phyloP scores from a whole-genome alignment of 2,888 invertebrate genomes.

The Pollenia angustigena region DNA sequence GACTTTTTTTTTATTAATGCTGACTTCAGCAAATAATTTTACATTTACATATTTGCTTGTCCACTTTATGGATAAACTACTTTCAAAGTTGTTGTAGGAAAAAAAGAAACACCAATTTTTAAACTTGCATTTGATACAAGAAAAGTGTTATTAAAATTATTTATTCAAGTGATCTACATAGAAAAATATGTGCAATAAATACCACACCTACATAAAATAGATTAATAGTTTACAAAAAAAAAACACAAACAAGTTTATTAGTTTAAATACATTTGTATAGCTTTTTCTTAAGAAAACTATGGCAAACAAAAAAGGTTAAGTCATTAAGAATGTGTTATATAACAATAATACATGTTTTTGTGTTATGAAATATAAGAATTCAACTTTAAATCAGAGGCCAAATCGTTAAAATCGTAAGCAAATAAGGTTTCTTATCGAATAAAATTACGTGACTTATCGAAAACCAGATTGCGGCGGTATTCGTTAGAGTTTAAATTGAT shows the following conservation, averaged over 20 bases:
- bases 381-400: too few relatives aligned
- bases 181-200: constrained; percentile 27
- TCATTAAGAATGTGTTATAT: too few relatives aligned
- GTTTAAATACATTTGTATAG: constrained; percentile 24
- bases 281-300: neutral
- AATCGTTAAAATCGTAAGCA: too few relatives aligned
- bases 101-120: neutral
- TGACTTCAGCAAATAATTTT: too few relatives aligned
- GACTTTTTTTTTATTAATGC: too few relatives aligned
- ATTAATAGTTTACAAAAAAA: constrained; percentile 7
- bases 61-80: constrained; percentile 3
- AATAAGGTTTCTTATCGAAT: too few relatives aligned
- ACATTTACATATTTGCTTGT: neutral
- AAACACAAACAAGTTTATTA: constrained; percentile 44
- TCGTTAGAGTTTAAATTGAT: too few relatives aligned
- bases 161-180: constrained; percentile 38
- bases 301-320: neutral
- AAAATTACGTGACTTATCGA: too few relatives aligned
- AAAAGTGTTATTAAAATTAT: constrained; percentile 6
- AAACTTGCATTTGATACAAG: constrained; percentile 7
- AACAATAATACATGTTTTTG: too few relatives aligned
- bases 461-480: too few relatives aligned
- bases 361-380: too few relatives aligned
- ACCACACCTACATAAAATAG: constrained; percentile 43
- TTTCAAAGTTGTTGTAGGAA: constrained; percentile 13